Percentiles rank a stretch among this genome's conserved stretches.
These are phyloP conservation scores for Pteruthius melanotis DNA, from an alignment of 2,113 vertebrate species.

Conservation along the genomic window DNA sequence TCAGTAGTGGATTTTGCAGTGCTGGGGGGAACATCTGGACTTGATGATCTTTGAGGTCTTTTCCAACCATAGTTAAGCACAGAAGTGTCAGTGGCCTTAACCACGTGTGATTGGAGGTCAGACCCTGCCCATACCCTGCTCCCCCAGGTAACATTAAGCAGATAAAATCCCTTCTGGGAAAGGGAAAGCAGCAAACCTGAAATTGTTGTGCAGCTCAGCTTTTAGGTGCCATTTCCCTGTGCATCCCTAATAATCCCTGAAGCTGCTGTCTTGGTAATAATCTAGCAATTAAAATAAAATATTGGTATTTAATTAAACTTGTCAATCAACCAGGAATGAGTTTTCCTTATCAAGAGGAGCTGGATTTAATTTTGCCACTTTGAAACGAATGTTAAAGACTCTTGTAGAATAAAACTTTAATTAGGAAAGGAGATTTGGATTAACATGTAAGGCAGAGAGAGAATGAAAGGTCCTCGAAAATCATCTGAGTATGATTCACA, in stretches of 20 bases:
- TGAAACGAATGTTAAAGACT: neutral
- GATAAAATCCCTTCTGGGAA: neutral
- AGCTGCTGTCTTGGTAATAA: conserved; percentile 42
- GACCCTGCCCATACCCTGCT: neutral
- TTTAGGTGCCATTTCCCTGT: neutral
- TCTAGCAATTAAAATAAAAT: conserved; percentile 59
- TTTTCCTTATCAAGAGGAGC: conserved; percentile 45
- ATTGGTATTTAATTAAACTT: conserved; percentile 61
- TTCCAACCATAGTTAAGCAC: neutral
- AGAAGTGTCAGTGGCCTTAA: neutral
- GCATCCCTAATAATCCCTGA: neutral
- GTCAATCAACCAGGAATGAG: conserved; percentile 45
- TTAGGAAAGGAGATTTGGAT: conserved; percentile 59
- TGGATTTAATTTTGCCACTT: conserved; percentile 38
- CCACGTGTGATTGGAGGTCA: neutral
- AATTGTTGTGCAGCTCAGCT: neutral
- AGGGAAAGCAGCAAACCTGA: neutral
- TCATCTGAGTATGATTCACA: conserved; percentile 17
- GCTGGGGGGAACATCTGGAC: neutral
- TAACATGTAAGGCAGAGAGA: conserved; percentile 15
- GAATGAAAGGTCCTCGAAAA: conserved; percentile 30
- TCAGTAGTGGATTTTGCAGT: neutral
- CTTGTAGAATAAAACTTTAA: conserved; percentile 39
- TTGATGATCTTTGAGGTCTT: neutral
- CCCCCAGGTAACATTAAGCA: neutral